Percentiles rank a stretch among this genome's conserved stretches.
Conservation (phyloP, 2,888 invertebrate species). For the Brenthis ino region DNA sequence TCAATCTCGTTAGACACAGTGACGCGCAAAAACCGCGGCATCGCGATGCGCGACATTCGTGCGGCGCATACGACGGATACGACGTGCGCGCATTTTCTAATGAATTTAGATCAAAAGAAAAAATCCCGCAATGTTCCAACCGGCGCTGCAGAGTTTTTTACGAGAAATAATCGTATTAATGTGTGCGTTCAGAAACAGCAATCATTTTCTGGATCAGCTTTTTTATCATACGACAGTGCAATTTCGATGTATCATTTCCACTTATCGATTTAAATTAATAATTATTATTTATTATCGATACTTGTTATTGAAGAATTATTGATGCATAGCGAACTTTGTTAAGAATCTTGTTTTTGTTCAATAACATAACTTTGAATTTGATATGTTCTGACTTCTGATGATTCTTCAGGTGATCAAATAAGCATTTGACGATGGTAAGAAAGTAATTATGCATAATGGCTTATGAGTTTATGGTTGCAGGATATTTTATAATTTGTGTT, state of each 20-base stretch:
- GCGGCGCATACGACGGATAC: constrained; percentile 61
- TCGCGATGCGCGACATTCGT: constrained; percentile 55
- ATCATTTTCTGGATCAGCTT: constrained; percentile 40
- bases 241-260: constrained; percentile 39
- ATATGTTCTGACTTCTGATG: no score
- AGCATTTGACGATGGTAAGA: no score
- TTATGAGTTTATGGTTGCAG: no score
- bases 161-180: constrained; percentile 40
- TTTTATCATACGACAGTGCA: constrained; percentile 35
- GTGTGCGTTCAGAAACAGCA: constrained; percentile 33
- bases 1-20: constrained; percentile 72
- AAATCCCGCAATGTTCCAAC: constrained; percentile 40
- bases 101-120: constrained; percentile 73
- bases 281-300: constrained; percentile 29
- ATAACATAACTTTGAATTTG: no score
- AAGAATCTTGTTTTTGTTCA: not conserved
- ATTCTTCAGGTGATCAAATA: no score
- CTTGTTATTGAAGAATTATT: constrained; percentile 33
- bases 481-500: no score
- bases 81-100: constrained; percentile 60
- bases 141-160: constrained; percentile 37
- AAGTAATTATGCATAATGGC: no score
- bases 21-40: constrained; percentile 72
- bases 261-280: constrained; percentile 37
- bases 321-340: constrained; percentile 18